Base-by-base conservation (phyloP, 1,140 invertebrate genomes). In the Coptotermes formosanus region DNA sequence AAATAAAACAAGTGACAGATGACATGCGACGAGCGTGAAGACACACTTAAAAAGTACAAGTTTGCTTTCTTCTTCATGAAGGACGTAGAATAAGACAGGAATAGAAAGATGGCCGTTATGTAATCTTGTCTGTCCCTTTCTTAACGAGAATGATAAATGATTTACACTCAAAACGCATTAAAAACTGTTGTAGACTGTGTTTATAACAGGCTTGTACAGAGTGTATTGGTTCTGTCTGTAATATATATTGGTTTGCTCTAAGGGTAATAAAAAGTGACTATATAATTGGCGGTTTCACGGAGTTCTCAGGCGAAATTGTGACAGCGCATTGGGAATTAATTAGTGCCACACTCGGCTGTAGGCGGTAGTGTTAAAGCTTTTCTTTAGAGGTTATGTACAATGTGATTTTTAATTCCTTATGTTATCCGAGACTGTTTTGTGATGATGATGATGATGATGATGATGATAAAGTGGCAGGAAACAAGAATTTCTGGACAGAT, bases 1-100 rank as follows among this genome's bases (percentile, higher is more conserved):
- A 75, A 75, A 75, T 75, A 75, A 75, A 75, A 75, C 64, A 75
- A 75, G 64, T 75, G 64, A 75, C 64, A 75, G 64, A 75, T n/a
- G 64, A 75, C 64, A 75, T 75, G 64, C 64, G 64, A 75, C 64
- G 25, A 75, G 64, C 64, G 64, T 75, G 64, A 75, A 75, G 64
- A 9, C 52, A 21, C 19, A 55, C 52, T 55, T 55, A 55, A 16
- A 55, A 55, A 55, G 52, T n/a, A 75, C 25, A 30, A 75, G 64
- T 75, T 75, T 75, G 64, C 64, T 75, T 75, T 75, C 64, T 75
- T 75, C 25, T 75, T 2, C 14, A 75, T 75, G 64, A 75, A 75
- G 64, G 25, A 75, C 64, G 7, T 75, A 55, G 45, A 48, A 16
- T 9, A 25, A 75, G 64, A 30, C 4, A 30, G 25, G n/a, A 30